Evolutionary conservation across 2,888 invertebrate species (phyloP).

Genomic region (Yponomeuta sedellus): DNA sequence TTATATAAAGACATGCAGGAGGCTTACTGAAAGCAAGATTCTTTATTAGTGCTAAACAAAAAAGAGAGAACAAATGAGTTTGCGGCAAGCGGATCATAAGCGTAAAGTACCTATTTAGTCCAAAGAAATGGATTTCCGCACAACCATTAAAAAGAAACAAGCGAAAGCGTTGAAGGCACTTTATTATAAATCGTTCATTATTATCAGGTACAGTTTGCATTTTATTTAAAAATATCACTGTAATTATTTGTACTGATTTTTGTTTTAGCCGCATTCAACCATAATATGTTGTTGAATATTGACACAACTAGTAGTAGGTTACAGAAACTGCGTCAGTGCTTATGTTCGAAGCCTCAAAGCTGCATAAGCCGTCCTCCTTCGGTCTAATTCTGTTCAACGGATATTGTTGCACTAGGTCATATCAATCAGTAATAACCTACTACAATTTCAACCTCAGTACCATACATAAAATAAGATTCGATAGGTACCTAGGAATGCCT

Average conservation of each 20-base stretch:
- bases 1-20: no score
- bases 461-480: no score
- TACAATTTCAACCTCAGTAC: no score
- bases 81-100: slow-evolving; percentile 5
- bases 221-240: background rate
- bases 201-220: slow-evolving; percentile 4
- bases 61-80: slow-evolving; percentile 1
- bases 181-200: slow-evolving; percentile 15
- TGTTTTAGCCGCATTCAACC: no score
- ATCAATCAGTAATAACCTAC: background rate
- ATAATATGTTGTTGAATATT: no score
- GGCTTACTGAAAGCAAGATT: no score
- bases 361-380: background rate
- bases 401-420: background rate
- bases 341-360: slow-evolving; percentile 4
- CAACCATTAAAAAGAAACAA: slow-evolving; percentile 7
- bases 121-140: slow-evolving; percentile 4
- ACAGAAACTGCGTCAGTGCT: background rate
- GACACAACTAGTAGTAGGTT: background rate
- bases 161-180: slow-evolving; percentile 16
- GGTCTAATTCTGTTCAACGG: background rate
- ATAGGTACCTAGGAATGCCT: no score
- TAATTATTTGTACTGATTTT: no score
- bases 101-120: background rate
- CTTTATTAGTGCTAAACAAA: background rate